phyloP scores from a whole-genome alignment of 1,140 invertebrate genomes.

The Homarus americanus region DNA sequence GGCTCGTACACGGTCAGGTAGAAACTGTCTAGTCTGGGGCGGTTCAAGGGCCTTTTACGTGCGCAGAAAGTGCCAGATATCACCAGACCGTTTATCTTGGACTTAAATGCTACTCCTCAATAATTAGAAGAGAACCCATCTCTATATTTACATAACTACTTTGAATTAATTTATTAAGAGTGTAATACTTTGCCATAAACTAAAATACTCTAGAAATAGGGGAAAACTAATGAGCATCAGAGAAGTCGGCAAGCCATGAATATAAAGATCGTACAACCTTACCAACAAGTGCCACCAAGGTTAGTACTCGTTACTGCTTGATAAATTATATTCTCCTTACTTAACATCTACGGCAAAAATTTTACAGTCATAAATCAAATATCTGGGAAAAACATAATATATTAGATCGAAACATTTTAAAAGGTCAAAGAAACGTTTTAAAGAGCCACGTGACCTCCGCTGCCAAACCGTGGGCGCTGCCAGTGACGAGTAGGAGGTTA shows the following conservation, averaged over 20 bases:
- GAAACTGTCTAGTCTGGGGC: constrained; percentile 1
- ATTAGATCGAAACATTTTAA: no score
- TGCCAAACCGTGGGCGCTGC: not conserved
- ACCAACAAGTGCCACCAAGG: no score
- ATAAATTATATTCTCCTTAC: no score
- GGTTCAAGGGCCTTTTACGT: not conserved
- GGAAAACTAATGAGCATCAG: not conserved
- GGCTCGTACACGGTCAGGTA: not conserved
- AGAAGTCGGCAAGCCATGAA: not conserved
- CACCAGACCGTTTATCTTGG: not conserved
- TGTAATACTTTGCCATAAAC: no score
- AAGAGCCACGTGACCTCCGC: no score
- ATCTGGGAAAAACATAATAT: no score
- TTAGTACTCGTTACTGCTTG: no score
- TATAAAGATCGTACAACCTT: no score
- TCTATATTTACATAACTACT: not conserved
- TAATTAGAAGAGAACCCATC: not conserved
- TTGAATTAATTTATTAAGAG: no score
- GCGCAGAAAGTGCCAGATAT: not conserved
- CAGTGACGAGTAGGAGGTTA: not conserved
- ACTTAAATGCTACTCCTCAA: not conserved
- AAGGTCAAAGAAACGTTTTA: no score
- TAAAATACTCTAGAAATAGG: not conserved
- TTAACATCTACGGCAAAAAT: no score
- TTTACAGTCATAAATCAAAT: no score